Base-by-base conservation (phyloP, 2,888 invertebrate species). In the Eupelmus urozonus region DNA sequence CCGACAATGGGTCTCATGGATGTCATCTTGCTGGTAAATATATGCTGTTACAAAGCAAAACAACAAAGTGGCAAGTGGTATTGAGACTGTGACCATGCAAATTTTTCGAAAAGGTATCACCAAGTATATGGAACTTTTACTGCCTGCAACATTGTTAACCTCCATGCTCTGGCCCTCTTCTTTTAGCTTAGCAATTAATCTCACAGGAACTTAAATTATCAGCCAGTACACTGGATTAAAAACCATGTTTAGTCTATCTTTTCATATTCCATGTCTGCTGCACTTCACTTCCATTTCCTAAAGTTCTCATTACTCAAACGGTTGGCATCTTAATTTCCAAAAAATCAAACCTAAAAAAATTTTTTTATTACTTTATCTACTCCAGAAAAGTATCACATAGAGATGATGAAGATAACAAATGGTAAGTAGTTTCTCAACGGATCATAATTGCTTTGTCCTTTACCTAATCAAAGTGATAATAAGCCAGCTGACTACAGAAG, bases 1-100 rank as follows among this genome's bases (percentile, higher is more conserved):
- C 91, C 94, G 94, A 92, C 97, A 97, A 91, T 97, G 96, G 83
- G 97, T 97, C 92, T 97, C 97, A 88, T 97, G 97, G 87, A 97
- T 96, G 90, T 97, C 96, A 91, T 97, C 96, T 91, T 94, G 94
- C 91, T 97, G 96, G 91, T 96, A 97, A 89, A 97, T 93, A 89
- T 96, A 95, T 81, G 97, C 97, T 83, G 96, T 95, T 88, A 96
- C 91, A 90, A 97, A 96, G 91, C 97, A 97, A 90, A 95, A 92
- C 87, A 96, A 91, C 88, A 98, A 93, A 86, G 96, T 95, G 88
- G 95, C 92, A 87, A 97, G 92, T 82, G 97, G 97, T 91, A 97
- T 93, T 87, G 95, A 94, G 79, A 97, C 95, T 75, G 97, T 96
- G 83, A 95, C 92, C 84, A 96, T 91, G 90, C 97, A 97, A 86